These are phyloP conservation scores for Phortica okadai DNA, from an alignment of 2,888 invertebrate genomes.

Conservation along the genomic window DNA sequence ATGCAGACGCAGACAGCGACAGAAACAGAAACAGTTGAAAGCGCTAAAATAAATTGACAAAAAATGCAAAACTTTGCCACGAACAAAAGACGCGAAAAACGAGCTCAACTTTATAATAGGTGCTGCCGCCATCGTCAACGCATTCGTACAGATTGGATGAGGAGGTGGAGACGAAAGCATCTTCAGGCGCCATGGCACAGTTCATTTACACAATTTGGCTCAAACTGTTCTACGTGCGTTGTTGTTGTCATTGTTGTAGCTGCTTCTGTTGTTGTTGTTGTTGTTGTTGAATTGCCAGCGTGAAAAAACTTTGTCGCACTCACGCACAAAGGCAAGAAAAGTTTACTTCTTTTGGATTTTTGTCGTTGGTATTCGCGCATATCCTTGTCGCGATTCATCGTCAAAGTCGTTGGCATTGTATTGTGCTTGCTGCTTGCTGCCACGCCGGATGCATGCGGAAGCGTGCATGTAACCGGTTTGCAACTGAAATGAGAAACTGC, in stretches of 20 bases:
- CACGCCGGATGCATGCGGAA: constrained; percentile 21
- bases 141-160: not conserved
- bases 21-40: constrained; percentile 43
- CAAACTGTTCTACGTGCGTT: constrained; percentile 2
- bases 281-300: not conserved
- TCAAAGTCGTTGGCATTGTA: not conserved
- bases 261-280: not conserved
- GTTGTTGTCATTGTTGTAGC: constrained; percentile 23
- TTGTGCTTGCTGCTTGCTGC: not conserved
- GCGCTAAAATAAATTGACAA: constrained; percentile 56
- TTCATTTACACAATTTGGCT: constrained; percentile 28
- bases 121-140: not conserved
- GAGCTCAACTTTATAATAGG: constrained; percentile 34
- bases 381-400: not conserved
- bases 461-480: constrained; percentile 34
- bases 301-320: constrained; percentile 13
- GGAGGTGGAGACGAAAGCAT: not conserved
- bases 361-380: not conserved
- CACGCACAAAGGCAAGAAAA: constrained; percentile 3
- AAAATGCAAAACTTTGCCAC: constrained; percentile 52
- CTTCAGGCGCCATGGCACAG: constrained; percentile 4
- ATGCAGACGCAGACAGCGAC: constrained; percentile 49
- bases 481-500: constrained; percentile 33
- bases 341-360: constrained; percentile 39
- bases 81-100: constrained; percentile 29